Base-by-base conservation (phyloP, 37 sponge, comb jelly and placozoan species). In the Sycon ciliatum region DNA sequence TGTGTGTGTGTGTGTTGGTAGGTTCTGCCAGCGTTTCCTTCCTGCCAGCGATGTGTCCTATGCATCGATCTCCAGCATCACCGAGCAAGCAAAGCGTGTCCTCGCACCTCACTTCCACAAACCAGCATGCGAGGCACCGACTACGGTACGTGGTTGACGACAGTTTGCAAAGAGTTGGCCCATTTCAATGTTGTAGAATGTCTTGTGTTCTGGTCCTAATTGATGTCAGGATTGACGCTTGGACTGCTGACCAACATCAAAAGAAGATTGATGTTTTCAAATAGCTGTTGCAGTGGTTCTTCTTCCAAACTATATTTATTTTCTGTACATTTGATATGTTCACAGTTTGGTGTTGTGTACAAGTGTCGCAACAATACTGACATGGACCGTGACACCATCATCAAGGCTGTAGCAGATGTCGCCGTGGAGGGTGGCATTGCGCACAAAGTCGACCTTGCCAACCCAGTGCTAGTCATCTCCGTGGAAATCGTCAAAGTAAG, bases 401-500 rank as follows among this genome's bases (percentile, higher is more conserved):
- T 91, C 5, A 38, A 72, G 16, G 11, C 38, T 16, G 64, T 91
- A 28, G 92, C 92, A 26, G 11, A 63, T 23, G 23, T 86, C 33
- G 92, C 80, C 32, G 81, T 78, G 6, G 72, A 65, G 37, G 57
- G 66, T 16, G 82, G 60, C n/a, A 86, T 56, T 56, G 40, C 67
- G 3, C 87, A 86, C 62, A 49, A 30, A 22, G 92, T 91, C 13
- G 67, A 86, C 32, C 78, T 86, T 1, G 74, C 65, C 29, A 74
- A 76, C 42, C 87, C 92, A 22, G 83, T 83, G 20, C 46, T 80
- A 20, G 77, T 73, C 52, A 65, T 91, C 16, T 38, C 76, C 11
- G 86, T 83, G 13, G 83, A 91, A 65, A 75, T 91, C 11, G 54
- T 91, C 26, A 83, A 80, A 69, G 85, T 80, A 38, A 26, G 20